These are phyloP conservation scores for Lepisosteus oculatus DNA, from an alignment of 2,113 vertebrate genomes.

Conservation along the genomic window DNA sequence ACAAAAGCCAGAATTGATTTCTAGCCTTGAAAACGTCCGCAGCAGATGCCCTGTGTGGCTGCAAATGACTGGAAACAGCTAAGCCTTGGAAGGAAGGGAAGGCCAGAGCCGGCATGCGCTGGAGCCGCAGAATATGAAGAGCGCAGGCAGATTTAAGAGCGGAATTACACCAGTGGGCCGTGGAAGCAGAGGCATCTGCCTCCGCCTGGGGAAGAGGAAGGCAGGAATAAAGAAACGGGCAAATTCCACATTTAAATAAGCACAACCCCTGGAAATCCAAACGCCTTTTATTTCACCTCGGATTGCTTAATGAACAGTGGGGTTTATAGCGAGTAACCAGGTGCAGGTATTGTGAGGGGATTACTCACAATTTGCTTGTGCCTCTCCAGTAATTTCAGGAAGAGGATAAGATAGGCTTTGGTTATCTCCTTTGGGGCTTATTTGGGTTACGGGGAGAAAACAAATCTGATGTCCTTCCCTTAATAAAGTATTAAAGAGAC, in stretches of 20 bases:
- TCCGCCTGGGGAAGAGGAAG: too few species aligned
- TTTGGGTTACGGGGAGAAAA: conserved; percentile 11
- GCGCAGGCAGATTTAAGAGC: neutral
- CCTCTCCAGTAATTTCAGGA: conserved; percentile 20
- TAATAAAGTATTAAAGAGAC: conserved; percentile 3
- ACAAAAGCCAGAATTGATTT: neutral
- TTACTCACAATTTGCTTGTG: conserved; percentile 35
- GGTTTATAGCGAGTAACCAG: conserved; percentile 61
- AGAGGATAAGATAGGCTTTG: neutral
- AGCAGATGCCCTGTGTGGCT: neutral
- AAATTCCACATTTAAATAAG: conserved; percentile 41
- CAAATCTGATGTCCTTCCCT: conserved; percentile 3
- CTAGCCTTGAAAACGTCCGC: neutral
- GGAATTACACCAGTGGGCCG: neutral
- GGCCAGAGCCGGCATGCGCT: neutral
- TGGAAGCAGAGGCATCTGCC: neutral
- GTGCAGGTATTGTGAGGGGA: conserved; percentile 60
- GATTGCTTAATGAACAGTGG: conserved; percentile 67
- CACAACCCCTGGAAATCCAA: conserved; percentile 52
- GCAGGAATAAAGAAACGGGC: too few species aligned
- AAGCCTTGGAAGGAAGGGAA: neutral
- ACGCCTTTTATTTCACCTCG: conserved; percentile 62
- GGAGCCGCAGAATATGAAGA: neutral
- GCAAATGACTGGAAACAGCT: neutral
- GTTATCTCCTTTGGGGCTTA: neutral